Conservation (phyloP, 2,113 vertebrate species). For the Crotalus helleri region DNA sequence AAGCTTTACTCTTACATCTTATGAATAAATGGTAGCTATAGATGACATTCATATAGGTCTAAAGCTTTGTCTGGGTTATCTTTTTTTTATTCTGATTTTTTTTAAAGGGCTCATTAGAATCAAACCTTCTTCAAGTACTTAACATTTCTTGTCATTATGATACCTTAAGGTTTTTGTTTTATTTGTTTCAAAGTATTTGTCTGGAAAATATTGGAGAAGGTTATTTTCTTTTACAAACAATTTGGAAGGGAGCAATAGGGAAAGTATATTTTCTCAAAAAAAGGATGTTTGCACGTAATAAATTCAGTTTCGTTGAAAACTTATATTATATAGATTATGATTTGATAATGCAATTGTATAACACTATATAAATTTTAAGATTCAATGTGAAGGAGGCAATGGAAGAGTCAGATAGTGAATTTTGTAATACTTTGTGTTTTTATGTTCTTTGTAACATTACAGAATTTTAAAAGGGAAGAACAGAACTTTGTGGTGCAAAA, state of each 20-base stretch:
- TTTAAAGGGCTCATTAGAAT: neutral
- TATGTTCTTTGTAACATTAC: constrained; percentile 39
- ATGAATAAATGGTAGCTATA: neutral
- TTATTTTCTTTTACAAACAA: neutral
- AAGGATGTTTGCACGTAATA: neutral
- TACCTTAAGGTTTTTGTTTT: neutral
- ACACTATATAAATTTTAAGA: neutral
- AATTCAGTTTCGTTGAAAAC: neutral
- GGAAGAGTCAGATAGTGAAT: neutral
- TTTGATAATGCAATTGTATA: neutral
- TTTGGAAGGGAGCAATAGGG: neutral
- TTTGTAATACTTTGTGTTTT: neutral
- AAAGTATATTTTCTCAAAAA: neutral
- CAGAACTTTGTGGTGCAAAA: constrained; percentile 98
- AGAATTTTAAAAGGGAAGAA: constrained; percentile 98
- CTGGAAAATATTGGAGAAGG: neutral
- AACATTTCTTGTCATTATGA: neutral
- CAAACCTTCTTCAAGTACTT: neutral
- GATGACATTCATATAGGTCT: neutral
- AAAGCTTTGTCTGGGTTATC: neutral
- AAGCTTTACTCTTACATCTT: neutral
- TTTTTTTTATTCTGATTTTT: neutral
- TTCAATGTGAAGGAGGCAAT: neutral
- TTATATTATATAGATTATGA: neutral
- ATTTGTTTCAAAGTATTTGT: neutral